Conservation (phyloP, 1,140 invertebrate species). For the Hetaerina americana region DNA sequence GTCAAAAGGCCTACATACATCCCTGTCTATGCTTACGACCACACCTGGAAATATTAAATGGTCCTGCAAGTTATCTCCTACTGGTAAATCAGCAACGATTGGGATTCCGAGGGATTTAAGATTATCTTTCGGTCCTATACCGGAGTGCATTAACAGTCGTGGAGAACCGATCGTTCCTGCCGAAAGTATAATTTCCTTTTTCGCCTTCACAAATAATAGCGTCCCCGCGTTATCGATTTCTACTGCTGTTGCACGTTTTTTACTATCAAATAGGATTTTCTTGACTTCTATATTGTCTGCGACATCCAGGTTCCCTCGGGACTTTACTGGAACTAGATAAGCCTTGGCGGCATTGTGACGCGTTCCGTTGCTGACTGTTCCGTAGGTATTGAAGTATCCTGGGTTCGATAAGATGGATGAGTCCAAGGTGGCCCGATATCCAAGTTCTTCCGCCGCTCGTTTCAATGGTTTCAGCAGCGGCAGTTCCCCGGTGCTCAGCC, state of each 20-base stretch:
- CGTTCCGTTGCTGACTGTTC: constrained; percentile 66
- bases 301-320: constrained; percentile 57
- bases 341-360: constrained; percentile 71
- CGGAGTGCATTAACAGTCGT: constrained; percentile 63
- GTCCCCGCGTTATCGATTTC: constrained; percentile 37
- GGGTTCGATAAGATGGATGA: constrained; percentile 60
- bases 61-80: constrained; percentile 59
- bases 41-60: constrained; percentile 51
- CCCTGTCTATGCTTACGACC: constrained; percentile 39
- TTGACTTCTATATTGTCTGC: constrained; percentile 35
- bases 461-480: constrained; percentile 49
- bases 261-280: constrained; percentile 40
- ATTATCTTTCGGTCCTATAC: constrained; percentile 52
- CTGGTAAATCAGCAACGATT: constrained; percentile 42
- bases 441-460: constrained; percentile 49
- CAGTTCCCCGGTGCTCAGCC: constrained; percentile 43
- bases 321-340: constrained; percentile 53
- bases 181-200: constrained; percentile 55
- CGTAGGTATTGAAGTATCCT: constrained; percentile 58
- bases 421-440: constrained; percentile 47
- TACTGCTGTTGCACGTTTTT: constrained; percentile 42
- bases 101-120: constrained; percentile 44
- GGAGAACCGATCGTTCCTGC: constrained; percentile 59
- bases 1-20: constrained; percentile 42
- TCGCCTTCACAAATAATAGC: constrained; percentile 34